Percentiles rank a stretch among this genome's conserved stretches.
phyloP scores from a whole-genome alignment of 2,888 invertebrate genomes.

The Perdita meconis region DNA sequence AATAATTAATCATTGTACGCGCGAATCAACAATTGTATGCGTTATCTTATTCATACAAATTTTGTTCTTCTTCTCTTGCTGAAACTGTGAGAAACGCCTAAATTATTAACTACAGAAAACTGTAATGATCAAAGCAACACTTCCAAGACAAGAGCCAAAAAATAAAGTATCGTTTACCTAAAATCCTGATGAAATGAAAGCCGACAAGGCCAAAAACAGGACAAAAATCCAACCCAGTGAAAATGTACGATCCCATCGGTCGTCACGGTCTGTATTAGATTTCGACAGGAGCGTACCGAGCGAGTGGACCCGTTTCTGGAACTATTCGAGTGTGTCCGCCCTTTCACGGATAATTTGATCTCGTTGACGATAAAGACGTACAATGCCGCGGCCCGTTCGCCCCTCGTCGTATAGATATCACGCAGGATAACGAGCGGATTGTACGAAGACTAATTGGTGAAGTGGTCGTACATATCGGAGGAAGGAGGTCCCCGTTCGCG shows the following conservation, averaged over 20 bases:
- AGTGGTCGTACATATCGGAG: constrained; percentile 64
- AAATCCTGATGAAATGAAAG: neutral
- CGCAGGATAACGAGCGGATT: constrained; percentile 73
- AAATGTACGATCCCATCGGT: constrained; percentile 32
- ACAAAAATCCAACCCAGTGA: neutral
- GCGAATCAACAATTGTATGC: too few species aligned
- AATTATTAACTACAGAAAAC: too few species aligned
- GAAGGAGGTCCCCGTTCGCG: constrained; percentile 25
- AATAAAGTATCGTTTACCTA: neutral
- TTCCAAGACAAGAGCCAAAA: neutral
- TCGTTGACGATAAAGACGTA: constrained; percentile 78
- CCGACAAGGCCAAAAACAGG: neutral
- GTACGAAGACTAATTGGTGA: constrained; percentile 77
- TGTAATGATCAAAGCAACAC: too few species aligned
- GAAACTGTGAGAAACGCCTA: too few species aligned
- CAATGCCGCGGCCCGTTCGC: constrained; percentile 61
- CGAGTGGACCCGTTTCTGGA: constrained; percentile 67
- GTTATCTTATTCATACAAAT: neutral
- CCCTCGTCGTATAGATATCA: constrained; percentile 72
- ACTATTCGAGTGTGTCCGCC: constrained; percentile 71
- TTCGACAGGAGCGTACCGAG: constrained; percentile 55
- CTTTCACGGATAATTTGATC: constrained; percentile 79
- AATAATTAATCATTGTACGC: too few species aligned
- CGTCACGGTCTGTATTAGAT: constrained; percentile 63
- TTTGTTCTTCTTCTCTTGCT: too few species aligned